These are phyloP conservation scores for Macquaria australasica DNA, from an alignment of 2,113 vertebrate species.

Conservation along the genomic window DNA sequence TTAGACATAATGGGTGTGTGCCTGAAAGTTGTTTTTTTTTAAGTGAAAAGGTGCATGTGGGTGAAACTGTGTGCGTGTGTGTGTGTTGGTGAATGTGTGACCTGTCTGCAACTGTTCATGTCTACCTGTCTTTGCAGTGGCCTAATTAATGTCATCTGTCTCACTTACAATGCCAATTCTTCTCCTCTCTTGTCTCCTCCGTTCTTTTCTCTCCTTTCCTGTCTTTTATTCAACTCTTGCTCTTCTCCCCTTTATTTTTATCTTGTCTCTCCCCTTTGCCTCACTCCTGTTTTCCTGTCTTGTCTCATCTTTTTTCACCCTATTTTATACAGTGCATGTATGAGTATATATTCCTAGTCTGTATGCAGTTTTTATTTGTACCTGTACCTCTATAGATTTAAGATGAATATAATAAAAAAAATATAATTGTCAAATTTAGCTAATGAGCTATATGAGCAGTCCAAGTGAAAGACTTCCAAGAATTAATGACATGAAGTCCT, in stretches of 20 bases:
- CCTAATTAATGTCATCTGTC: constrained; percentile 73
- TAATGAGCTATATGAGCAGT: not conserved
- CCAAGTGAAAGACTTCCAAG: not conserved
- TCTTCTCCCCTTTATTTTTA: not conserved
- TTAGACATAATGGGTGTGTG: constrained; percentile 61
- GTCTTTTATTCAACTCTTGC: constrained; percentile 11
- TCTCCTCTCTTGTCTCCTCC: constrained; percentile 33
- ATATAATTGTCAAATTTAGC: not conserved
- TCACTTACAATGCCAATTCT: constrained; percentile 62
- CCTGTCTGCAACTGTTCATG: constrained; percentile 35
- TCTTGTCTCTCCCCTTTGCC: not conserved
- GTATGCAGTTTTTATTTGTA: not conserved
- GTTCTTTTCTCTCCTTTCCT: constrained; percentile 8
- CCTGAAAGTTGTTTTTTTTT: constrained; percentile 20
- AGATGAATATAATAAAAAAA: not conserved
- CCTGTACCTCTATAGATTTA: not conserved
- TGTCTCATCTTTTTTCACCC: constrained; percentile 1
- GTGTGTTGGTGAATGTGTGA: constrained; percentile 44
- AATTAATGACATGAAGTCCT: not conserved
- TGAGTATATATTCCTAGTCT: not conserved
- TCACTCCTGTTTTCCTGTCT: constrained; percentile 17
- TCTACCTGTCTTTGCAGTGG: constrained; percentile 43
- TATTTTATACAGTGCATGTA: not conserved
- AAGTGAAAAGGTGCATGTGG: constrained; percentile 21
- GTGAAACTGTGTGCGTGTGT: not conserved